Evolutionary conservation across 1,140 invertebrate species (phyloP).

Genomic region (Tribolium castaneum): DNA sequence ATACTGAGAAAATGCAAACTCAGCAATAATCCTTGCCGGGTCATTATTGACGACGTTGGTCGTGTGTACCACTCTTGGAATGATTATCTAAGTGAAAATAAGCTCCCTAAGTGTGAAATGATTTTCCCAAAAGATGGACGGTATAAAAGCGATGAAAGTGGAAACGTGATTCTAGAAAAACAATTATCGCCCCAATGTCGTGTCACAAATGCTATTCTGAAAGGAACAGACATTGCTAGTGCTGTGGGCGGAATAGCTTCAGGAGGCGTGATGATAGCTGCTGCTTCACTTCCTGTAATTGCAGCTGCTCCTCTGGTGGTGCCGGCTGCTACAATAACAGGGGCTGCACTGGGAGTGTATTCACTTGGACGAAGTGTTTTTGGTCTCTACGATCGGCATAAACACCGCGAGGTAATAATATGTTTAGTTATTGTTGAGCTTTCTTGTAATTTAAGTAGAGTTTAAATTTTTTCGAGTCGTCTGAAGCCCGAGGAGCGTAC

Average conservation of each 20-base stretch:
- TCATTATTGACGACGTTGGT: slow-evolving; percentile 60
- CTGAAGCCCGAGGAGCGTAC: slow-evolving; percentile 61
- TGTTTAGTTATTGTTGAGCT: not conserved
- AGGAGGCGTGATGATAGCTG: slow-evolving; percentile 52
- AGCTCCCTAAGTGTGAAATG: slow-evolving; percentile 59
- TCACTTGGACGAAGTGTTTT: slow-evolving; percentile 55
- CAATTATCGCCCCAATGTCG: slow-evolving; percentile 62
- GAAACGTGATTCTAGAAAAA: slow-evolving; percentile 57
- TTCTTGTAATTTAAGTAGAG: slow-evolving; percentile 52
- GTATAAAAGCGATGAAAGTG: slow-evolving; percentile 51
- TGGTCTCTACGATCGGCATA: slow-evolving; percentile 50
- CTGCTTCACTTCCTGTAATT: slow-evolving; percentile 55
- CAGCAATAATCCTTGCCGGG: slow-evolving; percentile 55
- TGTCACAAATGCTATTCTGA: slow-evolving; percentile 47
- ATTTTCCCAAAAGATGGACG: slow-evolving; percentile 60
- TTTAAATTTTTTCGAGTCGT: slow-evolving; percentile 57
- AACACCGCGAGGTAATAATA: slow-evolving; percentile 58
- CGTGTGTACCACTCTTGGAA: slow-evolving; percentile 61
- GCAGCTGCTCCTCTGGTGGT: slow-evolving; percentile 60
- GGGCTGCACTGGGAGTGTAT: slow-evolving; percentile 56
- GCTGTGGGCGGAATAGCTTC: slow-evolving; percentile 53
- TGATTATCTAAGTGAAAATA: slow-evolving; percentile 61
- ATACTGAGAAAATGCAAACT: slow-evolving; percentile 57
- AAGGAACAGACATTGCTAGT: slow-evolving; percentile 57
- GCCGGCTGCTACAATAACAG: slow-evolving; percentile 48